A percentile compares a stretch with the other conserved stretches of the same genome.
Evolutionary conservation across 2,797 vertebrate genomes (phyloP).

Genomic region (Melanotaenia nigrans): DNA sequence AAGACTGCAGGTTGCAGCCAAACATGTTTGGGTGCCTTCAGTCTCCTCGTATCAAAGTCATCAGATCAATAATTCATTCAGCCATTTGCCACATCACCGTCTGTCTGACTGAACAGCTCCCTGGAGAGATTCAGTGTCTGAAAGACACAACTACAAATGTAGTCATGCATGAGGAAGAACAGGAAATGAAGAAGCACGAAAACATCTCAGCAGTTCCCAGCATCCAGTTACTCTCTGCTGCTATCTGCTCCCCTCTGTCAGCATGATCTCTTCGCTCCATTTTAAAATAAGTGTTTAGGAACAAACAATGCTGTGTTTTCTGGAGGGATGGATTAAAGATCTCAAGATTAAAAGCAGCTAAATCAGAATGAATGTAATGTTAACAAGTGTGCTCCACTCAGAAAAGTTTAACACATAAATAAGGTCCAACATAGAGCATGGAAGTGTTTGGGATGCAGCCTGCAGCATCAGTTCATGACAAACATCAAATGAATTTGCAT

Average conservation of each 20-base stretch:
- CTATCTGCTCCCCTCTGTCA: slow-evolving; percentile 3
- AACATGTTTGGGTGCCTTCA: slow-evolving; percentile 56
- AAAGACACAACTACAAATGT: slow-evolving; percentile 13
- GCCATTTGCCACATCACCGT: slow-evolving; percentile 59
- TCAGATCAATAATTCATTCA: slow-evolving; percentile 79
- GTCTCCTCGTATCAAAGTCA: slow-evolving; percentile 60
- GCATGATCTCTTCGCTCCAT: background rate
- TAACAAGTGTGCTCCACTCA: too few relatives aligned
- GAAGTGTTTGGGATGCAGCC: too few relatives aligned
- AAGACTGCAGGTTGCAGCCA: slow-evolving; percentile 29
- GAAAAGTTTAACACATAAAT: too few relatives aligned
- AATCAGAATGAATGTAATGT: background rate
- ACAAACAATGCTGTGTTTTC: slow-evolving; percentile 1
- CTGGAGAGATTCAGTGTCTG: slow-evolving; percentile 16
- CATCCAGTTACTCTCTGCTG: background rate
- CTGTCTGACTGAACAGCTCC: slow-evolving; percentile 46
- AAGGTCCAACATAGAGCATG: too few relatives aligned
- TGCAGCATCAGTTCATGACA: too few relatives aligned
- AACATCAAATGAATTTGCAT: too few relatives aligned
- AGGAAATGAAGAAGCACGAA: slow-evolving; percentile 12
- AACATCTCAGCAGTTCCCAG: background rate
- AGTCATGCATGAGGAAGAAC: slow-evolving; percentile 4
- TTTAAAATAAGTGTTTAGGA: background rate
- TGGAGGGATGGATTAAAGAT: slow-evolving; percentile 10
- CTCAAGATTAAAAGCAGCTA: background rate